Evolutionary conservation across 1,140 invertebrate species (phyloP).

Genomic region (Wiebesia pumilae): DNA sequence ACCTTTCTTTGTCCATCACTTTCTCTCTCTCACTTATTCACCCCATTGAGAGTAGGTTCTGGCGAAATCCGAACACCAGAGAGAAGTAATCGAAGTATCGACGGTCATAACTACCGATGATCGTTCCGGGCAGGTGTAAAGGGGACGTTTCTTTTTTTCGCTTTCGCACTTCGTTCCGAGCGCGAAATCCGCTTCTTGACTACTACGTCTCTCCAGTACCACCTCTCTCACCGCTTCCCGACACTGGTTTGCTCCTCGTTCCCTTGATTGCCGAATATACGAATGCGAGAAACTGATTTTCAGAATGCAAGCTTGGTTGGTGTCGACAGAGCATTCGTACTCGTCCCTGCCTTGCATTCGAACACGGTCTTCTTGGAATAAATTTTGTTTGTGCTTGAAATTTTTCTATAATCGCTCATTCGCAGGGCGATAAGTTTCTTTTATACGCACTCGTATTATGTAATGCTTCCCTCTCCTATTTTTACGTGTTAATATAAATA

Average conservation of each 20-base stretch:
- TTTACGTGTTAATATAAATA: slow-evolving; percentile 2
- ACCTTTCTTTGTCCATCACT: no score
- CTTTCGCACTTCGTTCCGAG: slow-evolving; percentile 10
- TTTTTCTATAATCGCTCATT: neutral
- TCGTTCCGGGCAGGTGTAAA: slow-evolving; percentile 52
- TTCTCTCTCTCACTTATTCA: slow-evolving; percentile 37
- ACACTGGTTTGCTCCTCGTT: neutral
- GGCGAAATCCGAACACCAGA: slow-evolving; percentile 41
- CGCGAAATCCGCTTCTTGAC: slow-evolving; percentile 17
- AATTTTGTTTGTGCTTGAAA: neutral
- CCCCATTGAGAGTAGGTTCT: neutral
- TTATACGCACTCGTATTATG: neutral
- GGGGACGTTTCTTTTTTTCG: neutral
- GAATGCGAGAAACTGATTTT: slow-evolving; percentile 32
- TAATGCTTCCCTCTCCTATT: neutral
- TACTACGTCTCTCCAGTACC: no score
- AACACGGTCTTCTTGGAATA: neutral
- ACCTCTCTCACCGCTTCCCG: no score
- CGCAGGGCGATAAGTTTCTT: neutral
- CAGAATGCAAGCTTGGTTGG: neutral
- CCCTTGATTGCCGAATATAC: neutral
- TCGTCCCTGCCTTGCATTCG: neutral
- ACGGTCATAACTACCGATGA: slow-evolving; percentile 39
- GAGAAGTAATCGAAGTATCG: slow-evolving; percentile 41
- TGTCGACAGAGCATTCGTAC: neutral